Evolutionary conservation across 1,140 invertebrate genomes (phyloP).

Genomic region (Anastrepha obliqua): DNA sequence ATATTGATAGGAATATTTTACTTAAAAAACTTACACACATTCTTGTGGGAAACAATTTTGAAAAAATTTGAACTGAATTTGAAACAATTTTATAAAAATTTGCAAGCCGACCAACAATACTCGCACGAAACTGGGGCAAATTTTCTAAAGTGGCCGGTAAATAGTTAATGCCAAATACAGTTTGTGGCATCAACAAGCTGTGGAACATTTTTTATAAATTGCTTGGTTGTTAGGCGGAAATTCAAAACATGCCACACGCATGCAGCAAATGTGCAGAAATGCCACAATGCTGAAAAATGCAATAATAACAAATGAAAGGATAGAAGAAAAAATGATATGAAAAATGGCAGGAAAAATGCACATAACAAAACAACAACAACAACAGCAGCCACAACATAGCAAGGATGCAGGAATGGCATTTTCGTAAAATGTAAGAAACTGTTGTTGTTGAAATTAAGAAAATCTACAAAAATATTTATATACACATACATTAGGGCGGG

Average conservation of each 20-base stretch:
- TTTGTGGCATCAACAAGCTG: constrained; percentile 24
- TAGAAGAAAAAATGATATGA: constrained; percentile 15
- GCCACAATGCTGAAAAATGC: constrained; percentile 10
- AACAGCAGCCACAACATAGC: background rate
- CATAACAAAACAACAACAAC: background rate
- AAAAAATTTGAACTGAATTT: background rate
- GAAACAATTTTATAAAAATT: background rate
- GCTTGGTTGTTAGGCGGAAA: constrained; percentile 38
- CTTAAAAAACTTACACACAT: background rate
- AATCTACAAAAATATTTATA: too few species aligned
- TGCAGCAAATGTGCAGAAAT: constrained; percentile 37
- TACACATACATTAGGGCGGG: too few species aligned
- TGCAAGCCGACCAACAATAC: background rate
- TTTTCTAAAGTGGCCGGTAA: background rate
- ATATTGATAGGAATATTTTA: background rate
- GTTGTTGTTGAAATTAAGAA: background rate
- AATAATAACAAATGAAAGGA: background rate
- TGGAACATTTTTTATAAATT: constrained; percentile 39
- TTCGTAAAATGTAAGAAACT: background rate
- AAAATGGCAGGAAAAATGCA: constrained; percentile 35
- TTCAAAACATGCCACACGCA: constrained; percentile 51
- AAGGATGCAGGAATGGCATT: background rate
- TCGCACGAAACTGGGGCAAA: background rate
- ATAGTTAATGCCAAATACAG: constrained; percentile 20
- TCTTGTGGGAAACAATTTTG: too few species aligned